These are phyloP conservation scores for Rhadinocentrus ornatus DNA, from an alignment of 2,797 vertebrate species.

Conservation along the genomic window DNA sequence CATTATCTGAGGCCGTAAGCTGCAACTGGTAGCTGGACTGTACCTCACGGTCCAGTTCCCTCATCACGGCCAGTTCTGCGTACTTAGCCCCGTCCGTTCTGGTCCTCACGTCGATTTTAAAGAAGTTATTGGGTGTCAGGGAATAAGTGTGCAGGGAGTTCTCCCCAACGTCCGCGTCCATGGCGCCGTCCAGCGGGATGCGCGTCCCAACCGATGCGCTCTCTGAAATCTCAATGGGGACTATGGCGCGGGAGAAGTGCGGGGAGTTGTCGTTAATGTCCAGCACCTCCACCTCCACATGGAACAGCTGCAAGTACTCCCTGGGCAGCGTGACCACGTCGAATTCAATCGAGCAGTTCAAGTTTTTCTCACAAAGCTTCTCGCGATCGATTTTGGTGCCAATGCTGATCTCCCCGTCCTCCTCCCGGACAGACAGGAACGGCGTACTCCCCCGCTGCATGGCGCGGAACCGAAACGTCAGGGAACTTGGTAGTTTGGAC, in stretches of 20 bases:
- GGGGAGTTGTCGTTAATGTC: slow-evolving; percentile 98
- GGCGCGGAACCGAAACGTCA: slow-evolving; percentile 90
- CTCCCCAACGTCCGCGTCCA: slow-evolving; percentile 94
- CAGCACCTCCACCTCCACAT: slow-evolving; percentile 94
- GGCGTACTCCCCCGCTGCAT: slow-evolving; percentile 91
- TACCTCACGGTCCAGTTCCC: slow-evolving; percentile 92
- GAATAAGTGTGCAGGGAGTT: slow-evolving; percentile 94
- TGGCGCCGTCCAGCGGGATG: slow-evolving; percentile 92
- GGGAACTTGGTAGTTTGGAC: slow-evolving; percentile 86
- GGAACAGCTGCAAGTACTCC: slow-evolving; percentile 94
- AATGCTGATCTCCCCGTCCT: slow-evolving; percentile 94
- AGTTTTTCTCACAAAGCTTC: slow-evolving; percentile 94
- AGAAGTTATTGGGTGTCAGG: slow-evolving; percentile 91
- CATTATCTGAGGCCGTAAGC: slow-evolving; percentile 92
- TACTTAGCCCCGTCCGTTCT: slow-evolving; percentile 95
- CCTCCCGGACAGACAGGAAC: slow-evolving; percentile 90
- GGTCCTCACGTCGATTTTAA: slow-evolving; percentile 91
- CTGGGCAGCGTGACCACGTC: slow-evolving; percentile 96
- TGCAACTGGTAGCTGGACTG: slow-evolving; percentile 91
- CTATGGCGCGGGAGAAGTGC: slow-evolving; percentile 91
- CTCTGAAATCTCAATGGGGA: slow-evolving; percentile 96
- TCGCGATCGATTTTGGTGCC: slow-evolving; percentile 94
- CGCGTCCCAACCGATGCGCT: slow-evolving; percentile 95
- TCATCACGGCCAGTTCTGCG: slow-evolving; percentile 92
- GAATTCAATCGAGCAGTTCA: slow-evolving; percentile 96